Evolutionary conservation across 1,140 invertebrate species (phyloP), one percentile per base, ranked within the genome.

Genomic region (Diploscapter pachys): DNA sequence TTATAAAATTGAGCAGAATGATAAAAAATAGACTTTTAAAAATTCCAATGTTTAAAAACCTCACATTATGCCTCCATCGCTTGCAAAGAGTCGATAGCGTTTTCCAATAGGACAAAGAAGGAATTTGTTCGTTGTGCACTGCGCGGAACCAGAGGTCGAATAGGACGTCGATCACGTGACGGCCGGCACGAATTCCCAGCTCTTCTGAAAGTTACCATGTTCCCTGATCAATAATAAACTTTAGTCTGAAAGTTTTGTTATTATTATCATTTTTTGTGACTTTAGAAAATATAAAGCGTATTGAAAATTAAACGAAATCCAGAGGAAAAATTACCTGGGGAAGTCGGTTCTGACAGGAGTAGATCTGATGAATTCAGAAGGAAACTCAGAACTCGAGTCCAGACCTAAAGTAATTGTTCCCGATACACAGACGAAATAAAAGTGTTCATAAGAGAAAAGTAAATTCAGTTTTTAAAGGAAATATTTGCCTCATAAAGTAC

Each of bases 51-150:
- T 77, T 13, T 11, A 11, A 54, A 31, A 63, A 68, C 8, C 72
- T 55, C 65, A 83, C 82, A 72, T 84, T 78, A 77, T 81, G 75
- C 64, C 78, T 79, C 78, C 83, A 84, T 71, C 76, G 68, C 48
- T 64, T 50, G 8, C 75, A 75, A 11, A 83, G 68, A 8, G 59
- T 66, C n/a, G 79, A 56, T 52, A 83, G 67, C 48, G 83, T 85
- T 57, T 75, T 81, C 82, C 82, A 83, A 75, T 84, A 83, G 9
- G 82, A 68, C 4, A 77, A 74, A 6, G 83, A 83, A 48, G 82
- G 82, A 48, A 83, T 81, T 48, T 70, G 55, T 59, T 81, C 82
- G 51, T 78, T 71, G 8, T 76, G 31, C 13, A 82, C 80, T 50
- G 82, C 82, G 57, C 66, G 62, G 2, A 81, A 63, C 82, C 82